Evolutionary conservation across 2,888 invertebrate species (phyloP).

Genomic region (Trichopria drosophilae): DNA sequence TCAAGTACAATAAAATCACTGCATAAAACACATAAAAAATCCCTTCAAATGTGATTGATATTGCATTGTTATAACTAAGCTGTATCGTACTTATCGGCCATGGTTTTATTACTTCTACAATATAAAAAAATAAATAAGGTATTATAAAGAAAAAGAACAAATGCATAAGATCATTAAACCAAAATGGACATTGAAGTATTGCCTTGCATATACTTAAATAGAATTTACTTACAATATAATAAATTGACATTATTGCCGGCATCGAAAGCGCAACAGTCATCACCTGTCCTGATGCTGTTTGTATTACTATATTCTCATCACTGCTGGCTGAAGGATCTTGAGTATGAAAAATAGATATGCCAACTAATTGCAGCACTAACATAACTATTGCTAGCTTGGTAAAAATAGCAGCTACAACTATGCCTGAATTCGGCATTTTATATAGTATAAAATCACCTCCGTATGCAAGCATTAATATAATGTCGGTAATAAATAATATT

Average conservation of each 20-base stretch:
- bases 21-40: conserved; percentile 21
- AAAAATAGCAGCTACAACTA: conserved; percentile 20
- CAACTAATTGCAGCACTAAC: conserved; percentile 20
- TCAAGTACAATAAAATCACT: conserved; percentile 22
- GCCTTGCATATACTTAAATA: conserved; percentile 16
- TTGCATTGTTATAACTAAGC: conserved; percentile 21
- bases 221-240: conserved; percentile 21
- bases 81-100: conserved; percentile 22
- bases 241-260: conserved; percentile 22
- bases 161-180: conserved; percentile 21
- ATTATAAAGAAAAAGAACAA: conserved; percentile 22
- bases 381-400: conserved; percentile 20
- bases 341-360: conserved; percentile 20
- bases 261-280: conserved; percentile 19
- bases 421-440: conserved; percentile 20
- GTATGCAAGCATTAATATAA: conserved; percentile 16
- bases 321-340: conserved; percentile 19
- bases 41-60: conserved; percentile 21
- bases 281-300: conserved; percentile 19
- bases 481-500: conserved; percentile 21
- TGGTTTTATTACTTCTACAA: conserved; percentile 22
- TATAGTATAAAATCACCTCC: conserved; percentile 18
- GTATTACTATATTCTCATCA: conserved; percentile 19
- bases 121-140: conserved; percentile 21
- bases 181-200: conserved; percentile 20